Evolutionary conservation across 2,888 invertebrate species (phyloP), one percentile per base, ranked within the genome.

Genomic region (Tetragonisca angustula): DNA sequence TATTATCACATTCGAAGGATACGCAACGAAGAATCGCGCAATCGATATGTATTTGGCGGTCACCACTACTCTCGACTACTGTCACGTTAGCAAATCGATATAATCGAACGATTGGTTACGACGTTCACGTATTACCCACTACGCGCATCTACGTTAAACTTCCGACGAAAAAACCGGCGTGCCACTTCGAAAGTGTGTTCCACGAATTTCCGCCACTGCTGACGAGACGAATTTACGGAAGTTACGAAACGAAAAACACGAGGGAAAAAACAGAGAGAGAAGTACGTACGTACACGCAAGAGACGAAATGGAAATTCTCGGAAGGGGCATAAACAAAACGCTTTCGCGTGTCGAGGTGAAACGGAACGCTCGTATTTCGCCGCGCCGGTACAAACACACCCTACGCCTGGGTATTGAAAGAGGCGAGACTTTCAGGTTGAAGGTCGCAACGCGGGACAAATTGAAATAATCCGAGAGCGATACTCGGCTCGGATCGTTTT

Each of bases 381-480:
- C 24, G 13, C 15, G 76, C 64, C 52, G 19, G n/a, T 67, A 67
- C 56, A 65, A 50, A 56, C 50, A 56, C 50, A 21, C 49, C 52
- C 43, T 43, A 2, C 52, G n/a, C 64, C 56, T n/a, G n/a, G n/a
- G 56, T 56, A 80, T 69, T 50, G 69, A 70, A 67, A 70, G 21
- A 24, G 27, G 56, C 43, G 24, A 80, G 80, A 59, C 56, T 80
- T 81, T 82, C 82, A 75, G 81, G 75, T 82, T 82, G 79, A 75
- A 73, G 84, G 83, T 78, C 67, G 81, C 76, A n/a, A 64, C 32
- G 68, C 64, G 36, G 36, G 32, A 73, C 52, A 17, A 62, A 50
- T 43, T 49, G 50, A 67, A 68, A 52, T 64, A 59, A 76, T 50
- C 43, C 19, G 36, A 5, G 3, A 64, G 32, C 43, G 21, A 54